Percentiles rank a stretch among this genome's conserved stretches.
Evolutionary conservation across 2,888 invertebrate species (phyloP).

Genomic region (Adelognathus sp.): DNA sequence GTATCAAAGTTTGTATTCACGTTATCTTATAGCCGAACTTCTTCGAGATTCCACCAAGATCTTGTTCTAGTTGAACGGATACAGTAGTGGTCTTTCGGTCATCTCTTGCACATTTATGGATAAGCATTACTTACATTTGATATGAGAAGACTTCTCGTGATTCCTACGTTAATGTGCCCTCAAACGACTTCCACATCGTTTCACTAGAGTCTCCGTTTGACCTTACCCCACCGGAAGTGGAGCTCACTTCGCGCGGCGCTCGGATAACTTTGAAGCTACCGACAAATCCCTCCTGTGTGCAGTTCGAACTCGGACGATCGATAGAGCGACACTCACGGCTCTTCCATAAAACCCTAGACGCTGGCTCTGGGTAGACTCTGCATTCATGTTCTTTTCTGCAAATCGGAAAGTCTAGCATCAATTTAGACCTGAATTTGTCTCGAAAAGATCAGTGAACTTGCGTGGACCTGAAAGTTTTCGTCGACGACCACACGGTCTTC

Average conservation of each 20-base stretch:
- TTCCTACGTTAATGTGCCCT: constrained; percentile 3
- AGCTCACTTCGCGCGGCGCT: not conserved
- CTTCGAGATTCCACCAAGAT: no score
- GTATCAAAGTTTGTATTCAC: no score
- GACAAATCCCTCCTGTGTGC: not conserved
- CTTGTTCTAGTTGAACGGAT: no score
- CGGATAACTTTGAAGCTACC: constrained; percentile 30
- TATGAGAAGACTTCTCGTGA: not conserved
- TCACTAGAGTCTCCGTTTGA: constrained; percentile 5
- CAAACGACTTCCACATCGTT: constrained; percentile 9
- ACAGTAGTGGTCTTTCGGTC: no score
- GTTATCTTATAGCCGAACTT: no score
- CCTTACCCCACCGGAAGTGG: constrained; percentile 2
- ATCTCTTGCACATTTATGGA: not conserved
- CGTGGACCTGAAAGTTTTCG: no score
- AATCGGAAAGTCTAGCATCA: no score
- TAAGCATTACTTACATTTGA: constrained; percentile 1
- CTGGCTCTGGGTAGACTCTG: not conserved
- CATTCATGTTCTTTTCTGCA: not conserved
- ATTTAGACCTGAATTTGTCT: no score
- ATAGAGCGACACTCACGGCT: constrained; percentile 7
- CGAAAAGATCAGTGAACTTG: no score
- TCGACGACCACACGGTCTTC: no score
- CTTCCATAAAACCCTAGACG: not conserved
- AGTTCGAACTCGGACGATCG: constrained; percentile 10